Evolutionary conservation across 2,797 vertebrate genomes (phyloP).

Genomic region (Tolypeutes matacus): DNA sequence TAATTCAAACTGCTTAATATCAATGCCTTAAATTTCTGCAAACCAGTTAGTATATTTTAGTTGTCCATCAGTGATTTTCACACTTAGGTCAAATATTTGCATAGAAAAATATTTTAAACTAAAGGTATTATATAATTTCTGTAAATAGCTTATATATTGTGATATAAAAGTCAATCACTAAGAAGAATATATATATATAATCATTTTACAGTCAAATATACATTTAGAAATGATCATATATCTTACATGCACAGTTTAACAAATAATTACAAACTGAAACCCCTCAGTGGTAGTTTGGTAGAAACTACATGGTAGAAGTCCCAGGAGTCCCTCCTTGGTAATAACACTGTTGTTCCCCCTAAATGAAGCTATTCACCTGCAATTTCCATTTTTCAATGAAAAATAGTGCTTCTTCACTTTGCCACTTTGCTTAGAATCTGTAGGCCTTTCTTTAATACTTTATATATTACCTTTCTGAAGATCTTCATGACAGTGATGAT

Average conservation of each 20-base stretch:
- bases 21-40: not conserved
- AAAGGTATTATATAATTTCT: not conserved
- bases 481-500: not conserved
- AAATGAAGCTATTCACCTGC: not conserved
- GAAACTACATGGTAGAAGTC: not conserved
- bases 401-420: not conserved
- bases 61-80: not conserved
- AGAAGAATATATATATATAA: not conserved
- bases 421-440: not conserved
- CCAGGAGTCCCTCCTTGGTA: not conserved
- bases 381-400: not conserved
- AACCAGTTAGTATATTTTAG: not conserved
- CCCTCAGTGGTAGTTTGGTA: too few relatives aligned
- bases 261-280: not conserved
- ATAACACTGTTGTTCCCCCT: not conserved
- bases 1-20: not conserved
- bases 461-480: not conserved
- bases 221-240: not conserved
- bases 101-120: not conserved
- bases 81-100: not conserved
- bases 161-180: not conserved
- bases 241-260: not conserved
- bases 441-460: not conserved
- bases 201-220: not conserved
- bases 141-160: not conserved